These are phyloP conservation scores for Drosophila phalerata DNA, from an alignment of 2,888 invertebrate species.

Conservation along the genomic window DNA sequence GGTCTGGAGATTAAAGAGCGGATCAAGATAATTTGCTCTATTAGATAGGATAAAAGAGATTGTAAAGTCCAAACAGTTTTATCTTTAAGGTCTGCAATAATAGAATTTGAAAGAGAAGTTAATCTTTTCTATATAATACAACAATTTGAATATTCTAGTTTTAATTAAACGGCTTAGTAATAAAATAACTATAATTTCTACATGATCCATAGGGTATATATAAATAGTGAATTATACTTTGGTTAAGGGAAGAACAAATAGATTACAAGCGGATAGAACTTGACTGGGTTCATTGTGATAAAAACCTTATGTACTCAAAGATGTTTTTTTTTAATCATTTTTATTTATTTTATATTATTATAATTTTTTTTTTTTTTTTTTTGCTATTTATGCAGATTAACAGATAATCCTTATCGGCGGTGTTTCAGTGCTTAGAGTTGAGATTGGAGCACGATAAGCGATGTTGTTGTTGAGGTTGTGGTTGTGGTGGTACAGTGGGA, in stretches of 20 bases:
- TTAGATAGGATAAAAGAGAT: too few relatives aligned
- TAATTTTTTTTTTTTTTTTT: conserved; percentile 23
- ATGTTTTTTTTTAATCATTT: background rate
- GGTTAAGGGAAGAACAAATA: background rate
- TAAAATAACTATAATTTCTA: background rate
- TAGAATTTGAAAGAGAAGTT: too few relatives aligned
- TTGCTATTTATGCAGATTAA: conserved; percentile 82
- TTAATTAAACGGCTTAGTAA: background rate
- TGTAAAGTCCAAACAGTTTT: background rate
- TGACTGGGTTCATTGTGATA: conserved; percentile 39
- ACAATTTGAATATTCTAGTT: background rate
- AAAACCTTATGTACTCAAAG: conserved; percentile 35
- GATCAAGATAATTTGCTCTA: too few relatives aligned
- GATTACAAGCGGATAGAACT: conserved; percentile 1
- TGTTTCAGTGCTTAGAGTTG: conserved; percentile 49
- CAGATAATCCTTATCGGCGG: conserved; percentile 82
- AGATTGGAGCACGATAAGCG: conserved; percentile 36
- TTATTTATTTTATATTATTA: background rate
- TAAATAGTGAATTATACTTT: background rate
- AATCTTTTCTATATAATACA: too few relatives aligned
- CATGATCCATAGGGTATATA: background rate
- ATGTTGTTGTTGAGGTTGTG: background rate
- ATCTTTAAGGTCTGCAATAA: too few relatives aligned
- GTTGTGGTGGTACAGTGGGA: background rate
- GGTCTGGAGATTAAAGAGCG: background rate